Percentiles rank a stretch among this genome's conserved stretches.
These are phyloP conservation scores for Pollenia labialis DNA, from an alignment of 2,888 invertebrate genomes.

Conservation along the genomic window DNA sequence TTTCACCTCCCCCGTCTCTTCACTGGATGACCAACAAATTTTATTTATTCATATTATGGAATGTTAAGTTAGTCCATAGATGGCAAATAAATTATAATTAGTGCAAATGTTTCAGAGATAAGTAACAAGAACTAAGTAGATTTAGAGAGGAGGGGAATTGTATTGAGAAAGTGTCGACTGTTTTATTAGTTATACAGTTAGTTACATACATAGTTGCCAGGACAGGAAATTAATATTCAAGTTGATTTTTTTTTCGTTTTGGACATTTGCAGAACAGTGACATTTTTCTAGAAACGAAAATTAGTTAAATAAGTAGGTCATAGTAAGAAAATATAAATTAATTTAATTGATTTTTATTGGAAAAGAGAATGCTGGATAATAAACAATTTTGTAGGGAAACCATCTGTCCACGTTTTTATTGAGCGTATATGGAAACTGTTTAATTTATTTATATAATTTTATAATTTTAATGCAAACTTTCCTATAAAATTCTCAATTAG, in stretches of 20 bases:
- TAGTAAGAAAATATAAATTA: not conserved
- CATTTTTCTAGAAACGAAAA: constrained; percentile 8
- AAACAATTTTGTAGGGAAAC: too few relatives aligned
- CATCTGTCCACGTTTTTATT: too few relatives aligned
- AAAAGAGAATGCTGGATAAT: not conserved
- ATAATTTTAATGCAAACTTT: too few relatives aligned
- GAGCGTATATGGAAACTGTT: too few relatives aligned
- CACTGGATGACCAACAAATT: not conserved
- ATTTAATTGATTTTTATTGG: constrained; percentile 50
- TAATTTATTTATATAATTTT: too few relatives aligned
- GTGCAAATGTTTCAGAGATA: constrained; percentile 63
- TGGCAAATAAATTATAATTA: constrained; percentile 73
- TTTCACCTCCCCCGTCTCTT: not conserved
- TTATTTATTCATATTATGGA: constrained; percentile 42
- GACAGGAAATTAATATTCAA: constrained; percentile 11
- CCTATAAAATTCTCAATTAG: too few relatives aligned
- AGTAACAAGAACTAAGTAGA: constrained; percentile 51
- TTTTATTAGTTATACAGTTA: not conserved
- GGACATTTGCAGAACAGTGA: not conserved
- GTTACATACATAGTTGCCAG: too few relatives aligned
- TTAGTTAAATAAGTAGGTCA: constrained; percentile 16
- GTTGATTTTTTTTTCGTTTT: constrained; percentile 21
- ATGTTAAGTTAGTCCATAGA: constrained; percentile 35
- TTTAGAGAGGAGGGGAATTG: not conserved
- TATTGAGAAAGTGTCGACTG: not conserved